phyloP scores from a whole-genome alignment of 2,113 vertebrate genomes.

The Podarcis raffonei region DNA sequence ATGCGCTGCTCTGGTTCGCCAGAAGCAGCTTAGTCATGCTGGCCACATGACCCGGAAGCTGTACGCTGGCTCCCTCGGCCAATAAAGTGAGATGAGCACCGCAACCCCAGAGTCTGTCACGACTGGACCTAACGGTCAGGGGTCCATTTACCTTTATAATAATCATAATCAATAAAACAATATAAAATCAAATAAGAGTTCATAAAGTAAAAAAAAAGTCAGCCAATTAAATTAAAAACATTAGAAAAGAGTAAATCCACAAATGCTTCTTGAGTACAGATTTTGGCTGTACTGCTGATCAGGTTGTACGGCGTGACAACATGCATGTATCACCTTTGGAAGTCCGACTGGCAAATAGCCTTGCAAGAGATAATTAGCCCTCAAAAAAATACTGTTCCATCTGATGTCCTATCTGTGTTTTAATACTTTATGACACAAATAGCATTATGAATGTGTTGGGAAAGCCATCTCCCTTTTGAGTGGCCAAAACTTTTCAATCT shows the following conservation, averaged over 20 bases:
- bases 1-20: too few relatives aligned
- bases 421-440: neutral
- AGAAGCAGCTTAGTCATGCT: too few relatives aligned
- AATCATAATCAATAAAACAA: neutral
- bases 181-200: neutral
- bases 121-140: too few relatives aligned
- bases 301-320: neutral
- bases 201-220: neutral
- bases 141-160: neutral
- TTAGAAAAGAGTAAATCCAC: neutral
- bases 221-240: neutral
- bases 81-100: too few relatives aligned
- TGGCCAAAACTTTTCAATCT: neutral
- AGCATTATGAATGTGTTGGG: neutral
- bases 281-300: neutral
- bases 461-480: neutral
- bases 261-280: neutral
- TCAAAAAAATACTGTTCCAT: neutral
- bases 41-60: too few relatives aligned
- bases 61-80: too few relatives aligned
- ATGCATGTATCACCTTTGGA: neutral
- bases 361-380: neutral
- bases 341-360: neutral
- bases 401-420: neutral
- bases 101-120: too few relatives aligned